Base-by-base conservation (phyloP, 2,888 invertebrate species). In the Heliothis peltigera region DNA sequence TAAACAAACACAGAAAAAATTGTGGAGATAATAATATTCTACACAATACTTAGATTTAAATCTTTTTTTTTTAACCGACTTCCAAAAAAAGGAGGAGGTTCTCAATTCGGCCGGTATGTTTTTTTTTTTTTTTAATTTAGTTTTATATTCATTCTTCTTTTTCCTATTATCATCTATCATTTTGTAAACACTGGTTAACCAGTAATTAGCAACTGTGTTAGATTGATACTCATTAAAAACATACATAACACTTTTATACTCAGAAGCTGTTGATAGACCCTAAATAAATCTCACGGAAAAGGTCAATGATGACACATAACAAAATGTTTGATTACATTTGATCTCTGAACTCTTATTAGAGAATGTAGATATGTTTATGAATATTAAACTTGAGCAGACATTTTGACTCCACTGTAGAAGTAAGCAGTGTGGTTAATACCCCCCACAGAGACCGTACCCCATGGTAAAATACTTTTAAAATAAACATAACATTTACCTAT, bases 391-490 rank as follows among this genome's bases (percentile, higher is more conserved):
- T 19, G 0, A 43, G 2, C 19, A 28, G 18, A 17, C n/a, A 47
- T 70, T 46, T 51, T 70, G 32, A 22, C 63, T 62, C 44, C 42
- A 54, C 19, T n/a, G 42, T 17, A 43, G 12, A 35, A 32, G 5
- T 28, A 28, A 10, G 12, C 6, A 22, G 42, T 17, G 49, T 46
- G 12, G 48, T 22, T 21, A 6, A 28, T 35, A 69, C 76, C 81
- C 73, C 79, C 81, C 70, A 76, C 81, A 25, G 4, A 74, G 78
- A 32, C 22, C 12, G 7, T 1, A n/a, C 8, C 48, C 22, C 0
- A 19, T 28, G 21, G 0, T 10, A 54, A 17, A 64, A 59, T 7
- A 22, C 32, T 54, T 4, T 51, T 15, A 19, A 25, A 35, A 43
- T 10, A 0, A 28, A 1, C 18, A 32, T 25, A 63, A 10, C 2